Evolutionary conservation across 2,113 vertebrate species (phyloP).

Genomic region (Benthochromis sp.): DNA sequence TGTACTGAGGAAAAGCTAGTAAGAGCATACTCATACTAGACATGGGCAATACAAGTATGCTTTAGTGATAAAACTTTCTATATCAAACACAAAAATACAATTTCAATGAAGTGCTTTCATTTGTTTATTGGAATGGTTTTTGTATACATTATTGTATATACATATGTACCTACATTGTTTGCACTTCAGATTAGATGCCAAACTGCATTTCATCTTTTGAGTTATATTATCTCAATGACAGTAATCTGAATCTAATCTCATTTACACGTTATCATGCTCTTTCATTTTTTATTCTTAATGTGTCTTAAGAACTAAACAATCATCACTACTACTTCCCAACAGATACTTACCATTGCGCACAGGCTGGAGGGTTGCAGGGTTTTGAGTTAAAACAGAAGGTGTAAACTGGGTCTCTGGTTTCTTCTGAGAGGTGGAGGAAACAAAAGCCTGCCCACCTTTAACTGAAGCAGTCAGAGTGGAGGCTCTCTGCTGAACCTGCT

Average conservation of each 20-base stretch:
- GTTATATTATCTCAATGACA: background rate
- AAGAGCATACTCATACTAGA: background rate
- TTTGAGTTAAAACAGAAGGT: background rate
- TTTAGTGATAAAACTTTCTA: background rate
- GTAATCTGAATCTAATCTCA: background rate
- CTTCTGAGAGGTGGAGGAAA: slow-evolving; percentile 3
- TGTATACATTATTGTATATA: background rate
- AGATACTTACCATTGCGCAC: slow-evolving; percentile 51
- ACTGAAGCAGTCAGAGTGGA: slow-evolving; percentile 32
- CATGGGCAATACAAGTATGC: background rate
- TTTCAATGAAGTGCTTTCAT: background rate
- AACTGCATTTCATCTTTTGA: background rate
- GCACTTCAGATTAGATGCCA: background rate
- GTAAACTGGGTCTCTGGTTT: background rate
- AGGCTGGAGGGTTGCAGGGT: background rate
- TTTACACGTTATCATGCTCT: background rate
- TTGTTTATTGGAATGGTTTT: background rate
- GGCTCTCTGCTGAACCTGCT: slow-evolving; percentile 47
- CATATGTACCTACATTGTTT: background rate
- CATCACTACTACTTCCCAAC: background rate
- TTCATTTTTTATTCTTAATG: background rate
- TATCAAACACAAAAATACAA: background rate
- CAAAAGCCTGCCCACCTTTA: slow-evolving; percentile 53
- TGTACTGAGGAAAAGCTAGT: background rate
- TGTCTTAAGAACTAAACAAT: background rate